Evolutionary conservation across 2,113 vertebrate genomes (phyloP).

Genomic region (Lynx canadensis): DNA sequence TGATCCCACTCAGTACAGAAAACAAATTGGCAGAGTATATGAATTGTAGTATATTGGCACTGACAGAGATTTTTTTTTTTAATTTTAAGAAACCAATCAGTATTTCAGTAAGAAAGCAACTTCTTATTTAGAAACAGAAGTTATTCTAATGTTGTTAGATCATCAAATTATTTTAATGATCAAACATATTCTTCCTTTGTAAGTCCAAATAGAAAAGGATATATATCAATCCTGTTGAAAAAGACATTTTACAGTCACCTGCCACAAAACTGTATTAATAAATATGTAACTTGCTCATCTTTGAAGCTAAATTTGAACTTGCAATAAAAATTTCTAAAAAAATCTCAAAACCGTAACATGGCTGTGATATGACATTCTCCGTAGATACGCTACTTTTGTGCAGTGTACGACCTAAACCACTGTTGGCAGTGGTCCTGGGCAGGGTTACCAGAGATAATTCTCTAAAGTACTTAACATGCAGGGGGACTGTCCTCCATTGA

Average conservation of each 20-base stretch:
- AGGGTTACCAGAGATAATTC: background rate
- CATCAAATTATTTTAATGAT: conserved; percentile 4
- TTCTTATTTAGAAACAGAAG: conserved; percentile 1
- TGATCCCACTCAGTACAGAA: background rate
- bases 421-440: background rate
- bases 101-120: background rate
- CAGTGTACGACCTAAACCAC: background rate
- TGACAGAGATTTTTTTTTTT: background rate
- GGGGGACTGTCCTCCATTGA: background rate
- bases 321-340: background rate
- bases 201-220: background rate
- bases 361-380: background rate
- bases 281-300: background rate
- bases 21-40: background rate
- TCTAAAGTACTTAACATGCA: background rate
- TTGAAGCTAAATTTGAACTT: background rate
- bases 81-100: background rate
- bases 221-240: background rate
- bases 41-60: too few species aligned
- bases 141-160: background rate
- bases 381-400: background rate
- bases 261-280: background rate
- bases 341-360: background rate
- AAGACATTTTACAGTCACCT: background rate
- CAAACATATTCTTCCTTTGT: background rate